These are phyloP conservation scores for Spinus olivaceus DNA, from an alignment of 2,797 vertebrate genomes.

Conservation along the genomic window DNA sequence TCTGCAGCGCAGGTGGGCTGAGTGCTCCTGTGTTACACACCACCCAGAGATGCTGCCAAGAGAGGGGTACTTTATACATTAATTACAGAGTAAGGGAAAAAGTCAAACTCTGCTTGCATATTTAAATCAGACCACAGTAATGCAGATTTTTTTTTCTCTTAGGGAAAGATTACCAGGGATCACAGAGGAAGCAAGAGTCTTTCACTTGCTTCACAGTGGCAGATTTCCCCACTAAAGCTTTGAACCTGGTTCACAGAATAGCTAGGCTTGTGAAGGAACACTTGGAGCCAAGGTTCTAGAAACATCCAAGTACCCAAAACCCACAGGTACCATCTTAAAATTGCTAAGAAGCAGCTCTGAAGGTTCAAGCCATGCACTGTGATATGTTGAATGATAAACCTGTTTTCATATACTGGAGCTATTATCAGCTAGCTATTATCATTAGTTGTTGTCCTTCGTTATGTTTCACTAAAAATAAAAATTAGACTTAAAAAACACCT, in stretches of 20 bases:
- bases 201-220: too few relatives aligned
- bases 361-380: not conserved
- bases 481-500: not conserved
- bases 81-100: conserved; percentile 28
- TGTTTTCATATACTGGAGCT: not conserved
- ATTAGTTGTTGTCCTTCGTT: not conserved
- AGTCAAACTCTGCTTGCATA: conserved; percentile 10
- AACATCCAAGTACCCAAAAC: not conserved
- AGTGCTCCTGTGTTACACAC: not conserved
- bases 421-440: not conserved
- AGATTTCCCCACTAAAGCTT: not conserved
- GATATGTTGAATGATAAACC: not conserved
- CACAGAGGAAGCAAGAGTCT: not conserved
- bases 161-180: not conserved
- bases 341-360: not conserved
- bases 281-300: not conserved
- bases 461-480: not conserved
- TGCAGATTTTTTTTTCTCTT: not conserved
- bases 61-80: not conserved
- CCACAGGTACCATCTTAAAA: not conserved
- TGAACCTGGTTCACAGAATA: not conserved
- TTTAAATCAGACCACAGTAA: conserved; percentile 25
- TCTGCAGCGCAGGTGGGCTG: not conserved
- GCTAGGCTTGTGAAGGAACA: not conserved
- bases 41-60: not conserved